phyloP scores from a whole-genome alignment of 2,888 invertebrate genomes.

The Philopedon plagiatum region DNA sequence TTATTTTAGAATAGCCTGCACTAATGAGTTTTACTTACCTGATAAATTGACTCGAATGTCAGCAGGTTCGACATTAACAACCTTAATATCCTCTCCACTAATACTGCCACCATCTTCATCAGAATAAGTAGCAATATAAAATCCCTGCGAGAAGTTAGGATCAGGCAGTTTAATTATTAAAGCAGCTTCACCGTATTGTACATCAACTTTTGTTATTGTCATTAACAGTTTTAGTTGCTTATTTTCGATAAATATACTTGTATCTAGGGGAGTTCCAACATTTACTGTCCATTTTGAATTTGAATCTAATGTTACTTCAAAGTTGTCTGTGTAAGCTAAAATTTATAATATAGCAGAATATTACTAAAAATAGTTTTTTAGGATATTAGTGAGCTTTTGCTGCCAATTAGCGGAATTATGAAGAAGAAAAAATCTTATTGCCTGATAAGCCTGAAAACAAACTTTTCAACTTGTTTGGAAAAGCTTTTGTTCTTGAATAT shows the following conservation, averaged over 20 bases:
- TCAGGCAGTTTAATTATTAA: conserved; percentile 32
- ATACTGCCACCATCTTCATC: conserved; percentile 22
- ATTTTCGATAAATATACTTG: conserved; percentile 22
- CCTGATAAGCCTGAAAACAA: too few species aligned
- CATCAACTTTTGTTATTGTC: conserved; percentile 23
- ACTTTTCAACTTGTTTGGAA: too few species aligned
- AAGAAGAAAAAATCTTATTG: too few species aligned
- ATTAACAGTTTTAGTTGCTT: conserved; percentile 20
- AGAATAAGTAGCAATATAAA: conserved; percentile 49
- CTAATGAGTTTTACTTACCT: conserved; percentile 14
- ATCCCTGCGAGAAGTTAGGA: conserved; percentile 32
- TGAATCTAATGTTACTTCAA: not conserved
- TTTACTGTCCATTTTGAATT: conserved; percentile 10
- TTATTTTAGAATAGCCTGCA: too few species aligned
- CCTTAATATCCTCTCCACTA: not conserved
- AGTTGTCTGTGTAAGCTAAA: conserved; percentile 26
- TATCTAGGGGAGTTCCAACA: conserved; percentile 3
- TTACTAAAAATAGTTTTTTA: too few species aligned
- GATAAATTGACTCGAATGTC: conserved; percentile 25
- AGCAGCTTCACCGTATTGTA: conserved; percentile 28
- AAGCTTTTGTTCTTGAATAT: too few species aligned
- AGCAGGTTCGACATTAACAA: conserved; percentile 2
- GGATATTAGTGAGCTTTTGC: too few species aligned
- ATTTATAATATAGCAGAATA: too few species aligned
- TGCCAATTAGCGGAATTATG: too few species aligned